Conservation (phyloP, 2,113 vertebrate species). For the Peromyscus californicus region DNA sequence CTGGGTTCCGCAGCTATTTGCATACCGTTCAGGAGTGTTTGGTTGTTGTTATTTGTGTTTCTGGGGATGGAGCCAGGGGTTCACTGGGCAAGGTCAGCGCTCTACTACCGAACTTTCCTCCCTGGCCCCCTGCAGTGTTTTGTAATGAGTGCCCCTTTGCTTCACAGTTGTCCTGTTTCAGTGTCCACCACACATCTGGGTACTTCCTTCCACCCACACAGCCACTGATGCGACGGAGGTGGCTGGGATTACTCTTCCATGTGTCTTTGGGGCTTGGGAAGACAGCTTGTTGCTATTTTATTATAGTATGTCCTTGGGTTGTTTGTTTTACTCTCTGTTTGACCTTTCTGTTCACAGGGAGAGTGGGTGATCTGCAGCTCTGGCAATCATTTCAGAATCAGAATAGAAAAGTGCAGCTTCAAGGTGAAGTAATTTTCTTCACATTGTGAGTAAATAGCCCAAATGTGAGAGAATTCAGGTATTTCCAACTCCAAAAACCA, state of each 20-base stretch:
- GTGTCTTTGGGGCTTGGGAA: not conserved
- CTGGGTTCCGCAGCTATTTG: not conserved
- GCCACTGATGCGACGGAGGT: not conserved
- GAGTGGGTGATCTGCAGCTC: not conserved
- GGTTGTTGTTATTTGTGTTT: not conserved
- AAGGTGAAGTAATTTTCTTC: not conserved
- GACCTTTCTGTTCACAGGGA: not conserved
- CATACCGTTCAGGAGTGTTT: not conserved
- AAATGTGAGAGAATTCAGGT: not conserved
- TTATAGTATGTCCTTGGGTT: not conserved
- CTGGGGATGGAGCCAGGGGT: not conserved
- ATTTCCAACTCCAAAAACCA: not conserved
- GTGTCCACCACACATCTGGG: not conserved
- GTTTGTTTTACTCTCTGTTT: not conserved
- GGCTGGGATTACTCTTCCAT: not conserved
- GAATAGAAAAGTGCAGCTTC: not conserved
- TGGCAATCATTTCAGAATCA: not conserved
- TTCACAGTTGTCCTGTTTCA: not conserved
- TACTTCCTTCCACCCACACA: not conserved
- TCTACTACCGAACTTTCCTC: not conserved
- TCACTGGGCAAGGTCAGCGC: not conserved
- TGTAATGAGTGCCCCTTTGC: not conserved
- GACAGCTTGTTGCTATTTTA: not conserved
- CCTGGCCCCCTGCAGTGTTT: not conserved
- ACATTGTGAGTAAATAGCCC: slow-evolving; percentile 30